Evolutionary conservation across 1,140 invertebrate species (phyloP).

Genomic region (Lordiphosa mommai): DNA sequence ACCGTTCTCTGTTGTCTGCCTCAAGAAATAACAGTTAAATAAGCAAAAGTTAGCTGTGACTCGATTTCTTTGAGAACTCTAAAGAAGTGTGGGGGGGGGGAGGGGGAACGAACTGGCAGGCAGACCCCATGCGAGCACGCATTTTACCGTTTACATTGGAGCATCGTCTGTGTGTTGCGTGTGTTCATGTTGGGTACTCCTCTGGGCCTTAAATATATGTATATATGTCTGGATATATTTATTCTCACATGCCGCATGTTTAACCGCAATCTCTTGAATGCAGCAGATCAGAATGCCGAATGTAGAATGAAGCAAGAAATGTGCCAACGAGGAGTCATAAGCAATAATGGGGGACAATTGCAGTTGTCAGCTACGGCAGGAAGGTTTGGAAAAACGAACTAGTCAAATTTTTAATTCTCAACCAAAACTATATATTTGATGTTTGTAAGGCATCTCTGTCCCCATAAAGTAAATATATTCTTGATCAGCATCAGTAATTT

Average conservation of each 20-base stretch:
- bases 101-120: no score
- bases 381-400: no score
- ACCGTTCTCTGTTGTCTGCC: slow-evolving; percentile 27
- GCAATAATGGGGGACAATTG: background rate
- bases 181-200: background rate
- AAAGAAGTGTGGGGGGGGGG: background rate
- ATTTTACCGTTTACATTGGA: slow-evolving; percentile 53
- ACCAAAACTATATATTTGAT: no score
- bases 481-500: no score
- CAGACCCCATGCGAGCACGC: slow-evolving; percentile 43
- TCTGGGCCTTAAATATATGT: no score
- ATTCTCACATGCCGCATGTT: slow-evolving; percentile 30
- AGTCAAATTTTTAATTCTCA: no score
- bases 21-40: slow-evolving; percentile 58
- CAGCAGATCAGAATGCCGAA: slow-evolving; percentile 17
- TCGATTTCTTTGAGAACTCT: slow-evolving; percentile 3
- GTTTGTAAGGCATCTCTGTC: no score
- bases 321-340: slow-evolving; percentile 11
- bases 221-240: slow-evolving; percentile 5
- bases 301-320: slow-evolving; percentile 27
- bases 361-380: no score
- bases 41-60: slow-evolving; percentile 52
- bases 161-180: background rate
- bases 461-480: no score
- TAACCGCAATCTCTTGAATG: slow-evolving; percentile 48